Base-by-base conservation (phyloP, 2,888 invertebrate genomes). In the Autographa gamma region DNA sequence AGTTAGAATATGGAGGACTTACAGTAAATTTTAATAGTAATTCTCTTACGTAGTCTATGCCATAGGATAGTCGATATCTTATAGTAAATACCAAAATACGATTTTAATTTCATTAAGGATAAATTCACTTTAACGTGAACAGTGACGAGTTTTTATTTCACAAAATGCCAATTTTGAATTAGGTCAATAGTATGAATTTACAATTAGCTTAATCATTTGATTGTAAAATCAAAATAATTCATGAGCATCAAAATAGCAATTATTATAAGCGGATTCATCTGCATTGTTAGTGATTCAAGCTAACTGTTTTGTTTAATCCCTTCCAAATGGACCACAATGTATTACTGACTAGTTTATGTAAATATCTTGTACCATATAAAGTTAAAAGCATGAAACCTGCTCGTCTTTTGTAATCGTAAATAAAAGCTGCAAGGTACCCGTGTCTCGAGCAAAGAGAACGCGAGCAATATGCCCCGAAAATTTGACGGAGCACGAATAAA, bases 201-300 rank as follows among this genome's bases (percentile, higher is more conserved):
- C 18, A 19, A 19, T 63, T 16, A 32, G 58, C 31, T 61, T 25
- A 48, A 54, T 56, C 31, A 62, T 56, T 63, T 74, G 70, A 74
- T 41, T 73, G 66, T 63, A 69, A 66, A 66, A 64, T 79, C n/a
- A 66, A 66, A 78, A 41, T 63, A 66, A 65, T 69, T 38, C 56
- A 66, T 63, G 58, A 64, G 19, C 61, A 48, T 6, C 18, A 16
- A 43, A 73, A 11, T n/a, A 43, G 25, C 64, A 65, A 75, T 62
- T 59, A 58, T 63, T 41, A 67, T 59, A 54, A 74, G 56, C 48
- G 56, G 54, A 74, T 75, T 58, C 34, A 38, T 31, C 54, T 16
- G 18, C 56, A 14, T 32, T 61, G 34, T 11, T 64, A 60, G 74
- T 74, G 48, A 78, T 78, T 54, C 43, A 69, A 69, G 41, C 52